Conservation (phyloP, 2,113 vertebrate genomes). For the Percopsis transmontana region DNA sequence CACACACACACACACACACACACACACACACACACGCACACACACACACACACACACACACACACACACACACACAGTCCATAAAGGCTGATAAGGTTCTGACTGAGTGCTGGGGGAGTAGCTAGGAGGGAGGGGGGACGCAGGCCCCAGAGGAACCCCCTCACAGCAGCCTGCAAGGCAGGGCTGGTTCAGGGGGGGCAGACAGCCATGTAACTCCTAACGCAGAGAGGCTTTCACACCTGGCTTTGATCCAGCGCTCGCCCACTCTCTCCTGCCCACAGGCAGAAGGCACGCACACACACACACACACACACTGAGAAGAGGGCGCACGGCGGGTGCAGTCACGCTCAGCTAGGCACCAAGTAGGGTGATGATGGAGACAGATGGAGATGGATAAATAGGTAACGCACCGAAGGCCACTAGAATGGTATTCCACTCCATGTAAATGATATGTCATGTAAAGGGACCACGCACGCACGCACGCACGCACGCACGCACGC, state of each 20-base stretch:
- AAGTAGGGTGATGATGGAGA: too few relatives aligned
- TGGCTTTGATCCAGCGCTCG: constrained; percentile 72
- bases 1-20: background rate
- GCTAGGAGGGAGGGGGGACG: background rate
- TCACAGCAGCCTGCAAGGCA: background rate
- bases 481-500: constrained; percentile 1
- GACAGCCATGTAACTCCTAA: constrained; percentile 61
- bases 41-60: constrained; percentile 1
- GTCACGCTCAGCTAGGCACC: constrained; percentile 33
- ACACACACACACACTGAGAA: background rate
- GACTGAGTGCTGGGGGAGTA: background rate
- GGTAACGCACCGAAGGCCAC: too few relatives aligned
- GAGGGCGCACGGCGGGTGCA: background rate
- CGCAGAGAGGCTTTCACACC: constrained; percentile 66
- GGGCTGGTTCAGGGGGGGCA: background rate
- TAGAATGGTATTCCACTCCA: too few relatives aligned
- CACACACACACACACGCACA: background rate
- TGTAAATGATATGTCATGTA: too few relatives aligned
- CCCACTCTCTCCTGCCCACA: constrained; percentile 55
- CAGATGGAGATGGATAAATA: too few relatives aligned
- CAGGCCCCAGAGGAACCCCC: background rate
- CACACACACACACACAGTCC: background rate
- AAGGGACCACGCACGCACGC: constrained; percentile 4
- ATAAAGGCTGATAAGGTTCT: background rate
- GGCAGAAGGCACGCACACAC: constrained; percentile 18